Percentiles rank a stretch among this genome's conserved stretches.
These are phyloP conservation scores for Xestia sexstrigata DNA, from an alignment of 2,888 invertebrate genomes.

Conservation along the genomic window DNA sequence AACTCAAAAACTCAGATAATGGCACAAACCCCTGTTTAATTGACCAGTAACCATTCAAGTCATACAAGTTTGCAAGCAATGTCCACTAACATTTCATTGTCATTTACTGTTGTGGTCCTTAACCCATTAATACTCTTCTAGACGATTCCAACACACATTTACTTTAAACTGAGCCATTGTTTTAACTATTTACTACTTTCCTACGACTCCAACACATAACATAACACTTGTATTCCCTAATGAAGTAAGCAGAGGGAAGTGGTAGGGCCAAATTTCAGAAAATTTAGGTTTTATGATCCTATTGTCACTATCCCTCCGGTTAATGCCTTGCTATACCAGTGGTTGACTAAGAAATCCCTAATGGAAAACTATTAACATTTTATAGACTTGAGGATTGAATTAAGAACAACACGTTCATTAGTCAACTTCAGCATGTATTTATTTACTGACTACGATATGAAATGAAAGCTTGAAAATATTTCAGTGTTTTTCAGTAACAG, in stretches of 20 bases:
- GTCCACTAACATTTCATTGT: slow-evolving; percentile 39
- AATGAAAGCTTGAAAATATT: not conserved
- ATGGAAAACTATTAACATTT: not conserved
- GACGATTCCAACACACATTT: slow-evolving; percentile 24
- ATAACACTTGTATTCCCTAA: not conserved
- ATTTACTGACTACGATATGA: not conserved
- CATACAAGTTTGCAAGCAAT: slow-evolving; percentile 39
- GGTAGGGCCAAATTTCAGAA: not conserved
- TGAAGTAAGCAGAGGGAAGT: not conserved
- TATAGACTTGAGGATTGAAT: not conserved
- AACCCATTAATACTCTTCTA: slow-evolving; percentile 18
- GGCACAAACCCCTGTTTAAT: not conserved
- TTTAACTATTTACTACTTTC: slow-evolving; percentile 1
- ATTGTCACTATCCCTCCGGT: not conserved
- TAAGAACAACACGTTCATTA: not conserved
- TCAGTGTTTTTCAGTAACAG: not conserved
- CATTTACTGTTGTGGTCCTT: slow-evolving; percentile 18
- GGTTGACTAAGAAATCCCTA: not conserved
- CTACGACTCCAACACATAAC: not conserved
- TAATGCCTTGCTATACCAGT: not conserved
- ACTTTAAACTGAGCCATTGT: slow-evolving; percentile 23
- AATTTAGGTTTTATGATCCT: not conserved
- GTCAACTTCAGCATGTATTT: not conserved
- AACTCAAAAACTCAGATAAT: not conserved
- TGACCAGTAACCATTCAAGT: slow-evolving; percentile 18